A percentile compares a stretch with the other conserved stretches of the same genome.
These are phyloP conservation scores for Elachura formosa DNA, from an alignment of 2,113 vertebrate genomes.

Conservation along the genomic window DNA sequence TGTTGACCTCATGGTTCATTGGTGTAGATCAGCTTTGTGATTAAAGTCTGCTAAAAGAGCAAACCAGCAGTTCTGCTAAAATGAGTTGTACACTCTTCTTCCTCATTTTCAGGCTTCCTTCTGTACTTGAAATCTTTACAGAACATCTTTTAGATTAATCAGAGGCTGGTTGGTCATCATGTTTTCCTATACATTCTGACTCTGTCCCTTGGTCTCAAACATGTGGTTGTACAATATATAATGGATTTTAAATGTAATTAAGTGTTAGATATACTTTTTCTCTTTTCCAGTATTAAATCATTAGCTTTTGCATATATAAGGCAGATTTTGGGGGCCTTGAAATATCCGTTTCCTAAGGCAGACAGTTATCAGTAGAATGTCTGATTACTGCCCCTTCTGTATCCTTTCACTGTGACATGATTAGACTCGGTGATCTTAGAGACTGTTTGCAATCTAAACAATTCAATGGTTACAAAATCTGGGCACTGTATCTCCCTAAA, in stretches of 20 bases:
- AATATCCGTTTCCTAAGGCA: neutral
- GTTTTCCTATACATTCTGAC: neutral
- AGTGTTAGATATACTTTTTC: neutral
- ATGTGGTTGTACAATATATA: neutral
- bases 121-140: neutral
- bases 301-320: neutral
- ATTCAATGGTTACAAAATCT: neutral
- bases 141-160: constrained; percentile 12
- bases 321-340: neutral
- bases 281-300: neutral
- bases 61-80: neutral
- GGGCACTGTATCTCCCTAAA: neutral
- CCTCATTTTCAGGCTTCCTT: neutral
- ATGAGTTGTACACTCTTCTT: neutral
- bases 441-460: neutral
- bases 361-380: neutral
- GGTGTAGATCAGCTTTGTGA: neutral
- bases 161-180: neutral
- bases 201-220: neutral
- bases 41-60: neutral
- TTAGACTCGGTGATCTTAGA: neutral
- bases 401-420: neutral
- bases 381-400: neutral
- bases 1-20: neutral
- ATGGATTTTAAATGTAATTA: neutral